Evolutionary conservation across 2,797 vertebrate genomes (phyloP).

Genomic region (Moxostoma hubbsi): DNA sequence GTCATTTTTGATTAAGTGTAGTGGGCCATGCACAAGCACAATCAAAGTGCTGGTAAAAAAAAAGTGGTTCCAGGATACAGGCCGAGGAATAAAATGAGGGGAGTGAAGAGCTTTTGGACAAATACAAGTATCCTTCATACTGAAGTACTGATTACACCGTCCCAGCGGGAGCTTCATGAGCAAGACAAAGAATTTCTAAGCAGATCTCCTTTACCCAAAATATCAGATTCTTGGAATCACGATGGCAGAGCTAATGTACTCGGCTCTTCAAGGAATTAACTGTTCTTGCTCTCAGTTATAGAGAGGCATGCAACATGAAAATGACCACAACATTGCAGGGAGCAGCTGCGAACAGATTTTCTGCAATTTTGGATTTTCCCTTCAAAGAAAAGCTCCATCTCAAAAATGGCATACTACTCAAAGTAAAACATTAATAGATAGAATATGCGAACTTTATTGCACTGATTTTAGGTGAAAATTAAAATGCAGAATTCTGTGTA

Average conservation of each 20-base stretch:
- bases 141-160: slow-evolving; percentile 15
- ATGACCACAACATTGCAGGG: not conserved
- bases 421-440: not conserved
- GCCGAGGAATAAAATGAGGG: slow-evolving; percentile 54
- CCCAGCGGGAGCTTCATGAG: slow-evolving; percentile 51
- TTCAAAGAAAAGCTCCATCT: not conserved
- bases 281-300: slow-evolving; percentile 6
- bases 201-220: slow-evolving; percentile 36
- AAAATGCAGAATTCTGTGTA: too few species aligned
- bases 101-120: slow-evolving; percentile 34
- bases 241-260: slow-evolving; percentile 22
- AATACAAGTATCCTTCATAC: slow-evolving; percentile 26
- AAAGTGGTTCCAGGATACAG: slow-evolving; percentile 12
- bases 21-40: not conserved
- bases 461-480: too few species aligned
- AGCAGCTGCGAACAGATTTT: not conserved
- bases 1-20: slow-evolving; percentile 55
- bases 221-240: slow-evolving; percentile 21
- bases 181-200: slow-evolving; percentile 38
- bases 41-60: not conserved
- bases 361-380: not conserved
- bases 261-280: slow-evolving; percentile 6
- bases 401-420: too few species aligned
- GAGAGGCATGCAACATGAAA: not conserved
- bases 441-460: too few species aligned